phyloP scores from a whole-genome alignment of 2,888 invertebrate genomes.

The Proisotoma minuta region DNA sequence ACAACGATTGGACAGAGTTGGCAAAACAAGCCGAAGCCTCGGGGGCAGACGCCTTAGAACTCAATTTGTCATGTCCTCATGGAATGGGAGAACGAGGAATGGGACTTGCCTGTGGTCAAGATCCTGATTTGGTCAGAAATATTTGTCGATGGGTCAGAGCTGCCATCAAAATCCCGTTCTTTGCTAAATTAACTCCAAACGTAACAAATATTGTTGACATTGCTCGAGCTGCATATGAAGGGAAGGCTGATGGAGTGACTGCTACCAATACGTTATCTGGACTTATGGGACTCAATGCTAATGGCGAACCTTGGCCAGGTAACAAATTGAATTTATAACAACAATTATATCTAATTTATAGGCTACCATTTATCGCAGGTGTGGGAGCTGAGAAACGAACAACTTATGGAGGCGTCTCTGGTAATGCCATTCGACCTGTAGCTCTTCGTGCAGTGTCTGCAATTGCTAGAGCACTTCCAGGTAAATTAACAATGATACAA shows the following conservation, averaged over 20 bases:
- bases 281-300: slow-evolving; percentile 76
- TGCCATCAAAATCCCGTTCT: slow-evolving; percentile 87
- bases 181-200: slow-evolving; percentile 95
- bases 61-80: slow-evolving; percentile 96
- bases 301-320: slow-evolving; percentile 89
- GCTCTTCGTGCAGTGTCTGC: slow-evolving; percentile 86
- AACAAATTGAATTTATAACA: no score
- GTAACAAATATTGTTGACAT: slow-evolving; percentile 88
- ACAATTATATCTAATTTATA: no score
- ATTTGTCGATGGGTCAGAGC: slow-evolving; percentile 87
- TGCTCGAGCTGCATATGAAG: slow-evolving; percentile 83
- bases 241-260: slow-evolving; percentile 89
- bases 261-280: slow-evolving; percentile 97
- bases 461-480: slow-evolving; percentile 74
- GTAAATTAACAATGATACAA: no score
- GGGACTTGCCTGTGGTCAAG: slow-evolving; percentile 97
- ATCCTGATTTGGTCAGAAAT: slow-evolving; percentile 77
- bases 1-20: slow-evolving; percentile 82
- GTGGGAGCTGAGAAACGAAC: slow-evolving; percentile 74
- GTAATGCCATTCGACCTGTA: slow-evolving; percentile 92
- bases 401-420: slow-evolving; percentile 90
- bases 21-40: slow-evolving; percentile 70
- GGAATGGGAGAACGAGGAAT: slow-evolving; percentile 98
- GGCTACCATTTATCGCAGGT: no score
- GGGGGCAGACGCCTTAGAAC: slow-evolving; percentile 90